Base-by-base conservation (phyloP, 2,888 invertebrate species). In the Drosophila fulvimacula region DNA sequence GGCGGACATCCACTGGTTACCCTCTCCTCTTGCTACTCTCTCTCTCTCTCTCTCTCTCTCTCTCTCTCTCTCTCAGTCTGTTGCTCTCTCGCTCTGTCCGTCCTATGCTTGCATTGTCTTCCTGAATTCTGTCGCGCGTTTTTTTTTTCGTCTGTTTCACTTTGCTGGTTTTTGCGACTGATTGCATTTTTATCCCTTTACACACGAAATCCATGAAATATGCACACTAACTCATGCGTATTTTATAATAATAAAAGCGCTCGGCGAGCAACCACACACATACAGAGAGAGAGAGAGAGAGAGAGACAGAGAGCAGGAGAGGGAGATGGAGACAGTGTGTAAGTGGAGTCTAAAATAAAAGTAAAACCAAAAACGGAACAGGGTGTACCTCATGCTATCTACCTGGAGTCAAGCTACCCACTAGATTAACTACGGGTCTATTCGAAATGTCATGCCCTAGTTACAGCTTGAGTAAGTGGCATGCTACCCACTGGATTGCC, bases 191-290 rank as follows among this genome's bases (percentile, higher is more conserved):
- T 84, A 84, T 84, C 87, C 85, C 82, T 82, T 84, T 79, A 84
- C 81, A 86, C 82, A 85, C 87, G 81, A 85, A 85, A 87, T 82
- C 84, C 87, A 81, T 85, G 84, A 84, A 85, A 84, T 85, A 85
- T 85, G 85, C 85, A 85, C 85, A 85, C 85, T 85, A 87, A 85
- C 85, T 85, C 87, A 85, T 85, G 85, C 85, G 87, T 85, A 85
- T 85, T 85, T 87, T 85, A 84, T 87, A 85, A 82, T 84, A 84
- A 84, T 84, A 84, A 84, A 84, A 84, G 80, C 80, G 73, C 80
- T 71, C 73, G 63, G 69, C 53, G 69, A 76, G 69, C 76, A 38
- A 70, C 67, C 65, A 79, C 53, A 24, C 44, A 57, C 34, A 53
- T 3, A 38, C 17, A n/a, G 51, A 32, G 49, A 13, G 19, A 30